Evolutionary conservation across 2,888 invertebrate species (phyloP), one percentile per base, ranked within the genome.

Genomic region (Tetranychus truncatus): DNA sequence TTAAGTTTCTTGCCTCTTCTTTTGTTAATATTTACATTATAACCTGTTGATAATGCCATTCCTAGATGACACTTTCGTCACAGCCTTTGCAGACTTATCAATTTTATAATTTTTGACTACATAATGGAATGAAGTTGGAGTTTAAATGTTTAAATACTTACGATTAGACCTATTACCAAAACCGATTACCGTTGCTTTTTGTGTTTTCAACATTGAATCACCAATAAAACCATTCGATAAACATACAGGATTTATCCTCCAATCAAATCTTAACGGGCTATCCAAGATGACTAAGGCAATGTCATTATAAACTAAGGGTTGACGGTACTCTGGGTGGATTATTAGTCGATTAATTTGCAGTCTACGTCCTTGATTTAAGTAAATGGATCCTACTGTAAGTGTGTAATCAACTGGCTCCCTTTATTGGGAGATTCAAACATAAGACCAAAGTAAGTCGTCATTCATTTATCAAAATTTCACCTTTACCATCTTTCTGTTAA

Each of bases 201-300:
- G 69, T 21, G 20, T n/a, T 1, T 69, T 69, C 9, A 21, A 34
- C n/a, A 18, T 9, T 69, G 24, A 69, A 69, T 69, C 24, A 5
- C 21, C 24, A 34, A 21, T 20, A 9, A 21, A 21, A 9, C n/a
- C n/a, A n/a, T 9, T 18, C 11, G 15, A 9, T n/a, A 69, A 34
- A 69, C 69, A 69, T 18, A 69, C 69, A 18, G 69, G 69, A 5
- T 69, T 69, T 24, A 69, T 21, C 69, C 20, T 69, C 24, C 24
- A 20, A 69, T 24, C 24, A 69, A 69, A 69, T 69, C 24, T 9
- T 20, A 69, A 21, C n/a, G 9, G 21, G 7, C n/a, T 24, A n/a
- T 69, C 69, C 21, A 69, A 21, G 11, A 69, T 24, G 9, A 69
- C 9, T 24, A 69, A 69, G 11, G 69, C 69, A n/a, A 69, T 69